Base-by-base conservation (phyloP, 2,888 invertebrate genomes). In the Tricholauxania praeusta region DNA sequence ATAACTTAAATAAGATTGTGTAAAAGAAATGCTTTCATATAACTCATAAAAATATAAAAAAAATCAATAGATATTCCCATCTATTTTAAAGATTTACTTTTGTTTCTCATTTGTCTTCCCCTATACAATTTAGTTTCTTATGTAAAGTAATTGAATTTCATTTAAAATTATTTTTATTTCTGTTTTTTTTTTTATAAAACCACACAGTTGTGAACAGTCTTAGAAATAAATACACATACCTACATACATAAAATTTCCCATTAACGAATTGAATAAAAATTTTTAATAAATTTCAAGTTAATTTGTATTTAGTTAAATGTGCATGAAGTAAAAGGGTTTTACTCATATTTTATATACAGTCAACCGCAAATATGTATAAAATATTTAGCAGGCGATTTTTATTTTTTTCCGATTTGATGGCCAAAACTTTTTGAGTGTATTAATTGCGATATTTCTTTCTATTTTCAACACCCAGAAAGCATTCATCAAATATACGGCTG, bases 191-290 rank as follows among this genome's bases (percentile, higher is more conserved):
- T 67, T 39, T 10, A 6, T 39, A 39, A 10, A 39, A 6, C 39
- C 39, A 39, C 19, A 32, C 66, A 66, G 10, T 66, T n/a, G 39
- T 47, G 32, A 57, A 39, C 55, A 22, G 28, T 28, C 14, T 57
- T 55, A 28, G 22, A 19, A 57, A 57, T 28, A 57, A 22, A 57
- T 28, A 28, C 14, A 8, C 28, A 60, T 15, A 60, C 28, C 19
- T 32, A 49, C 49, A 62, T 22, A 65, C 66, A 59, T 28, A 52
- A 62, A 65, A 14, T 62, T 64, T 64, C 15, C 22, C 47, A 66
- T 59, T 69, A 72, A 65, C 59, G 51, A 68, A 74, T 65, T 74
- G 59, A 74, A 68, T 74, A 72, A 59, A 19, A 65, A 69, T 60
- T 72, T 72, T 60, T 66, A 72, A 59, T 22, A 62, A 51, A 59